Evolutionary conservation across 1,140 invertebrate species (phyloP), one percentile per base, ranked within the genome.

Genomic region (Pseudachorutes palmiensis): DNA sequence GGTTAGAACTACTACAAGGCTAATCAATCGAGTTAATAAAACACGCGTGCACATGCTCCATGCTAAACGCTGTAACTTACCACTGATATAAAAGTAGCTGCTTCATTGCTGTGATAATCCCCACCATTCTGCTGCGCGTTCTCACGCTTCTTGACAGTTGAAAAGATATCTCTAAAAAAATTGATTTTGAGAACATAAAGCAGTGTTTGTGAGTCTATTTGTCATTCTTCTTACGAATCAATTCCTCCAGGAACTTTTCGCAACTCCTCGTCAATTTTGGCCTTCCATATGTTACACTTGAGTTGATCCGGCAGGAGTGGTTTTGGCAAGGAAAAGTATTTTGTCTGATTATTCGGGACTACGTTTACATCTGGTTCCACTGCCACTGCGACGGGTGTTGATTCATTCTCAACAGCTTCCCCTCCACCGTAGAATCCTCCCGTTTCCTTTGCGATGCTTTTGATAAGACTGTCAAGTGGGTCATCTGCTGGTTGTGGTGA

Each of bases 261-360:
- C 62, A 83, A 69, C 75, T 84, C 83, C 73, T 85, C 84, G 74
- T 77, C 76, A 12, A 72, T 69, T 63, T 75, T 76, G 9, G 76
- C 91, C 83, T 96, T 96, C 33, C 94, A 79, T 76, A 96, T 95
- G 81, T 96, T 97, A 79, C 92, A 95, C 80, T 96, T 96, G 57
- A 95, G 84, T 74, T 93, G 88, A 67, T 92, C 90, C 1, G 89
- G 88, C 36, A 91, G 90, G 36, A 94, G 81, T 14, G 85, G 85
- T 72, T 85, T 84, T 30, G 83, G 76, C 75, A 59, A 76, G 68
- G 62, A 74, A 74, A 70, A 76, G 76, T 71, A 80, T 77, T 67
- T 81, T 71, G 75, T 75, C 71, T 83, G 81, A 66, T 83, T 83
- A 72, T 83, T 83, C 41, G 80, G 78, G 60, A 81, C 76, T 33